Conservation (phyloP, 37 sponge, comb jelly and placozoan species). For the Cliona cf. orientalis region DNA sequence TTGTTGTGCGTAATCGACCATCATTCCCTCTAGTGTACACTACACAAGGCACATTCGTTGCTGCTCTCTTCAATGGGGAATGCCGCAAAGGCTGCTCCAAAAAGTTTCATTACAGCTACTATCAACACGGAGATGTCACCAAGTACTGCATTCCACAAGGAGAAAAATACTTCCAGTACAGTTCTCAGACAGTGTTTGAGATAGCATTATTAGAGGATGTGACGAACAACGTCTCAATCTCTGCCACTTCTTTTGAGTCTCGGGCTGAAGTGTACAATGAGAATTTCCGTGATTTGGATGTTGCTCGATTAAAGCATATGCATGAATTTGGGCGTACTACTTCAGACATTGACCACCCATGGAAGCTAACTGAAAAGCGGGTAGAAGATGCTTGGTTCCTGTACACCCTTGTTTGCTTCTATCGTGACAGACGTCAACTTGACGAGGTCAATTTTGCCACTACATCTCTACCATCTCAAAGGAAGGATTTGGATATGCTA, state of each 20-base stretch:
- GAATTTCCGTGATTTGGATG: neutral
- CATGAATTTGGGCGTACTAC: neutral
- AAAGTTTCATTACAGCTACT: neutral
- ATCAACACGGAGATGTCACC: neutral
- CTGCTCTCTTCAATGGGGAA: neutral
- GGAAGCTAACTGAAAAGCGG: constrained; percentile 12
- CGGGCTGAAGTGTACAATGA: constrained; percentile 24
- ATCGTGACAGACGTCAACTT: neutral
- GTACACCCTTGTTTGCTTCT: constrained; percentile 1
- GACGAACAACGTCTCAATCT: constrained; percentile 1
- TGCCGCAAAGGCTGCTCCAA: neutral
- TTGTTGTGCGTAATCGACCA: neutral
- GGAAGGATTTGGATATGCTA: constrained; percentile 10
- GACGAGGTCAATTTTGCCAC: neutral
- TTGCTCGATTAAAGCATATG: neutral
- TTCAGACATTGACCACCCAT: constrained; percentile 1
- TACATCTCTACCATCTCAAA: neutral
- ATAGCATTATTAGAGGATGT: neutral
- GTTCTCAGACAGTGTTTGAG: constrained; percentile 14
- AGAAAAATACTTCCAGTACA: neutral
- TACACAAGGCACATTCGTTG: neutral
- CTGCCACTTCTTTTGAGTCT: constrained; percentile 12
- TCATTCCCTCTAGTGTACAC: neutral
- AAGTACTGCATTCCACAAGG: neutral
- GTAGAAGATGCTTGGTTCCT: constrained; percentile 33